Conservation (phyloP, 2,888 invertebrate genomes). For the Sabatieria punctata region DNA sequence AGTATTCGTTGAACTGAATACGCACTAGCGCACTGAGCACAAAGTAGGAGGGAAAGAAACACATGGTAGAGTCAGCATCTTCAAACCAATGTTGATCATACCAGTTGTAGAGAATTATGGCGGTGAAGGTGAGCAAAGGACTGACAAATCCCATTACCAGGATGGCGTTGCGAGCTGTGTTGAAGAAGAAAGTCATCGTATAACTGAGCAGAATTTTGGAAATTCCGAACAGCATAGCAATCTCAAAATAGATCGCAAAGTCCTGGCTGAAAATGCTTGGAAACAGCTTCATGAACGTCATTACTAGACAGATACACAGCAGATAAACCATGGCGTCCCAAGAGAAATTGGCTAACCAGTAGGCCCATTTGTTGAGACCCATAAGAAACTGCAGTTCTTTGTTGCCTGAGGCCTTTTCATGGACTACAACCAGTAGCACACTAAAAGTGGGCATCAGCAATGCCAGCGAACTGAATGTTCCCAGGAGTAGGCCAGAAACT, state of each 20-base stretch:
- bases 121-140: not conserved
- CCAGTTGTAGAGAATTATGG: not conserved
- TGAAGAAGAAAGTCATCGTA: not conserved
- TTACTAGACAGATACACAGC: not conserved
- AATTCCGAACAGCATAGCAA: not conserved
- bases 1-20: not conserved
- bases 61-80: not conserved
- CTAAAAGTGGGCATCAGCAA: not conserved
- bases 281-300: not conserved
- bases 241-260: not conserved
- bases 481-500: not conserved
- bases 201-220: constrained; percentile 2
- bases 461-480: not conserved
- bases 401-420: not conserved
- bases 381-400: not conserved
- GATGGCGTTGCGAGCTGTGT: not conserved
- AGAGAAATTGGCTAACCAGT: not conserved
- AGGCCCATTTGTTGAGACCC: not conserved
- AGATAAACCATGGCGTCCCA: not conserved
- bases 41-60: constrained; percentile 6
- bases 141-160: not conserved
- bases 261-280: not conserved
- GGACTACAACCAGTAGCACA: not conserved
- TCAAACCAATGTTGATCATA: not conserved
- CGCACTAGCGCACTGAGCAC: not conserved